Evolutionary conservation across 2,797 vertebrate species (phyloP), one percentile per base, ranked within the genome.

Genomic region (Phoeniculus purpureus): DNA sequence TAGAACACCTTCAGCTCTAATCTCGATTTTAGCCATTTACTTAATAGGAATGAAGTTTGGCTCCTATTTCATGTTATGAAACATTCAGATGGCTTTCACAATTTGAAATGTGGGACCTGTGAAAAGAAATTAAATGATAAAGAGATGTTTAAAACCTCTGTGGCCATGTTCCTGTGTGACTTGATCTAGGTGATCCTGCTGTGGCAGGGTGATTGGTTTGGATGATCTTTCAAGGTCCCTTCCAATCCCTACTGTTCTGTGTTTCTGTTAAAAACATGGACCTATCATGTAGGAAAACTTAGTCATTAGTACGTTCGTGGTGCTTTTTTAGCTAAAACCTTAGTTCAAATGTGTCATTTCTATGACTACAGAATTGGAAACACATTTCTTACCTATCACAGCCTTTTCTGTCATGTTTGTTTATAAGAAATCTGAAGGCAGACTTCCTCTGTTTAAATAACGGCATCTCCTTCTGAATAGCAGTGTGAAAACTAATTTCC

Each of bases 401-500:
- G n/a, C 7, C 4, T 71, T 90, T 90, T 89, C 51, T 75, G 11
- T 27, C 59, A 16, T 32, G 43, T 92, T 94, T 89, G n/a, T 75
- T 59, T 85, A 26, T 66, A 56, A 14, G 75, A 55, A 90, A 76
- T 60, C 12, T 70, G 83, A 91, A 91, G 27, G 16, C 77, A 73
- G 40, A 10, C 19, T 54, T 94, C 15, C 50, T 81, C 77, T 87
- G 43, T 61, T 60, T 93, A 90, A 94, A 89, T 80, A 71, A 73
- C 9, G 1, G 82, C 68, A 73, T 60, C 77, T 82, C 58, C 50
- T 93, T 87, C 68, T 84, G 71, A 92, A 81, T 90, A 88, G 81
- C 74, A 89, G 76, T 73, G 78, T 56, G 60, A 88, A 93, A 92
- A 84, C 66, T 91, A 68, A 90, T 93, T 93, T 94, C 71, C 74